Evolutionary conservation across 2,797 vertebrate species (phyloP), one percentile per base, ranked within the genome.

Genomic region (Pelodytes ibericus): DNA sequence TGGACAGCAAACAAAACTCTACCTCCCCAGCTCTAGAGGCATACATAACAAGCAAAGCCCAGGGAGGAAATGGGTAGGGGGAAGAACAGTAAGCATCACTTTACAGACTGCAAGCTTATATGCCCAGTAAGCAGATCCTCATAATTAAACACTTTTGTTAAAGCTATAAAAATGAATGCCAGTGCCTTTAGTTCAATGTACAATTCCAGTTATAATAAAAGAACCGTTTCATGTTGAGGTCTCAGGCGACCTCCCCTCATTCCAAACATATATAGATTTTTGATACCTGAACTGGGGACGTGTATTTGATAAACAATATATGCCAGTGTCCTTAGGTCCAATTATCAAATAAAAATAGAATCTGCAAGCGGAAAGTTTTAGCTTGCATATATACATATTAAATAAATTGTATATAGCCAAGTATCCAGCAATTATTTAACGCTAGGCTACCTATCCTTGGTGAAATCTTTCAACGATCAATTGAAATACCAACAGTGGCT

Each of bases 1-100:
- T 74, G 76, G 80, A 58, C 80, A 82, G 80, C 22, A 74, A 51
- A 18, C 16, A 59, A 30, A 59, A 69, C 2, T 9, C 5, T 31
- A 41, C n/a, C 49, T 24, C 29, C 24, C 22, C 67, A 58, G 67
- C 66, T 25, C 29, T 26, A 24, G n/a, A 76, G 1, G 59, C 57
- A 18, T 53, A 20, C n/a, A 25, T 53, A 62, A 61, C 26, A 69
- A 51, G 74, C 74, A 70, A 75, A 76, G 66, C 74, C 41, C 58
- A 24, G 29, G 41, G 36, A 27, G 41, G 33, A 24, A 61, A 44
- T 16, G 30, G 30, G 41, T 9, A 24, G 8, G 9, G 4, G 24
- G 4, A 39, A 26, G 7, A 44, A 60, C 26, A 27, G 39, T 20
- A 18, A 44, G 26, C 22, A 61, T 33, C 27, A 30, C 25, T 31